Evolutionary conservation across 2,113 vertebrate genomes (phyloP).

Genomic region (Thamnophis sirtalis): DNA sequence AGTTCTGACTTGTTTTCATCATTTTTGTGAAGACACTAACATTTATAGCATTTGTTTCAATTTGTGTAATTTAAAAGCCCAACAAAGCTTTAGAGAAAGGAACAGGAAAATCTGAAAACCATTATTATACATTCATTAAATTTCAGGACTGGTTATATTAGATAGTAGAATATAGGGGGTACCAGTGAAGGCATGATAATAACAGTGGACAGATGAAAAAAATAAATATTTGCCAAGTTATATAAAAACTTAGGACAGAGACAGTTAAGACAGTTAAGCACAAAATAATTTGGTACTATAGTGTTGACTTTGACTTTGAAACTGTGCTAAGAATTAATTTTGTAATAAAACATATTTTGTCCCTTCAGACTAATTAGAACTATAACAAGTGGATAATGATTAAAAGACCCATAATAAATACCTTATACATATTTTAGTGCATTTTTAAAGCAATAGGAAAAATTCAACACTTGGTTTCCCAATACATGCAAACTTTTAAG

Average conservation of each 20-base stretch:
- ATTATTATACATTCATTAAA: background rate
- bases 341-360: background rate
- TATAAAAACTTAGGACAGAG: background rate
- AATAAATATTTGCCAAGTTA: background rate
- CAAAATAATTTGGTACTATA: background rate
- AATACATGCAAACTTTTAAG: background rate
- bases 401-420: background rate
- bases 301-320: background rate
- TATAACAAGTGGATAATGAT: background rate
- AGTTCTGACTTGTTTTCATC: background rate
- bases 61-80: background rate
- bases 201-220: background rate
- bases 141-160: background rate
- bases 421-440: background rate
- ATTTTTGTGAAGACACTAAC: background rate
- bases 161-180: background rate
- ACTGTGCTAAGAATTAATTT: background rate
- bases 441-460: background rate
- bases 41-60: background rate
- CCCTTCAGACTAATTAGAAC: background rate
- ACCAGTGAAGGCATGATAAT: background rate
- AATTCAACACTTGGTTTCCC: background rate
- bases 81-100: background rate
- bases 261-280: background rate
- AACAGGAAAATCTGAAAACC: background rate